Base-by-base conservation (phyloP, 37 sponge, comb jelly and placozoan species). In the Chondrilla cf. caribensis region DNA sequence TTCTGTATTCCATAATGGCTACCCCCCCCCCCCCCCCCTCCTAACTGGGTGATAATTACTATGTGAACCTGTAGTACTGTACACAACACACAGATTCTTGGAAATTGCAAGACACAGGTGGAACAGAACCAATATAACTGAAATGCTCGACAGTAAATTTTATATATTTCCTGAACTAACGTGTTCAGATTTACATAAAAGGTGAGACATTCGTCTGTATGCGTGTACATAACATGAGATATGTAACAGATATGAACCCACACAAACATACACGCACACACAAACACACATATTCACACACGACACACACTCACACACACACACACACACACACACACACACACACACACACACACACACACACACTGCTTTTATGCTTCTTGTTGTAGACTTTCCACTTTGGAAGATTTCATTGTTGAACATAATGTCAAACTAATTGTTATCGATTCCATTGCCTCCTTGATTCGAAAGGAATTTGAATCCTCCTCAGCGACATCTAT, bases 391-490 rank as follows among this genome's bases (percentile, higher is more conserved):
- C 55, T 81, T 35, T 15, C 25, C 32, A 39, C n/a, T 22, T 37
- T 87, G 11, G 89, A 85, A 29, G 75, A 82, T 80, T 25, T 41
- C 17, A 28, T 93, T 28, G 81, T 76, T 38, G 60, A 65, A 2
- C 59, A 19, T 0, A 62, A 42, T 6, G 67, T 84, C 4, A 79
- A 82, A 47, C 79, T 93, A 33, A 77, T 93, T 0, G 65, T 94
- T 22, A 70, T 94, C 31, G 95, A 94, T 58, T 90, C 91, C 22
- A 62, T 94, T 18, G 95, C 95, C 14, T 83, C 86, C 17, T 65
- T 86, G 21, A 70, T 86, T 9, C 51, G 95, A 60, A 90, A 85
- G 70, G 95, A 94, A 55, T 94, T 83, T 86, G 89, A 90, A 28
- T 36, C 81, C 3, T 32, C 70, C 18, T 42, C 75, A 24, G 41